Base-by-base conservation (phyloP, 2,113 vertebrate genomes). In the Rutilus rutilus region DNA sequence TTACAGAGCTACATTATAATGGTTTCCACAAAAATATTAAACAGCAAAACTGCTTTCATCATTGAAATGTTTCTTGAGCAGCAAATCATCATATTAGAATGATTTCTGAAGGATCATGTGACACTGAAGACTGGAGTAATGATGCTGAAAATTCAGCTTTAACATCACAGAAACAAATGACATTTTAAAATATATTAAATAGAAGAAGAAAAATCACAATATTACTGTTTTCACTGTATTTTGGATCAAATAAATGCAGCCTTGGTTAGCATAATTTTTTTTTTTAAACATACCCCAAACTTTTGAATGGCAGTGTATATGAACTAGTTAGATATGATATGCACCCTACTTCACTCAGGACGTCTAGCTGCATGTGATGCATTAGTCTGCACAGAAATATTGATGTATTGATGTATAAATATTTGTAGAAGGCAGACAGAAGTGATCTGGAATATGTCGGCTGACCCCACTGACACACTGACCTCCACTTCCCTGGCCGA, bases 401-500 rank as follows among this genome's bases (percentile, higher is more conserved):
- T 30, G 50, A 75, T 82, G 67, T 73, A 73, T 42, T 42, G 39
- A 42, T 42, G 42, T 10, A 42, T 42, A 42, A 85, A 89, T 89
- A 85, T 89, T 87, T 87, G 82, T 42, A 83, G 25, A 86, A 86
- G 69, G 64, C 57, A 80, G 62, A 50, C 57, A 69, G 50, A 78
- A 17, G 78, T 77, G 54, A 82, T 82, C 86, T 83, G 86, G 79
- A 27, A 74, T 25, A 77, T 78, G 54, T 85, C 83, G 81, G 11
- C 6, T 36, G 36, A 59, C 77, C 47, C 50, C 25, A 83, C 59
- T 65, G 76, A 82, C 83, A 85, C 36, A 71, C 25, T 74, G 78
- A 75, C 80, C 77, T 62, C 47, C 19, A 71, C 59, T 73, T 85
- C 74, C 75, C 74, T 39, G 19, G 15, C 52, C 15, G 7, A 60